These are phyloP conservation scores for Phalloptychus januarius DNA, from an alignment of 2,797 vertebrate species.

Conservation along the genomic window DNA sequence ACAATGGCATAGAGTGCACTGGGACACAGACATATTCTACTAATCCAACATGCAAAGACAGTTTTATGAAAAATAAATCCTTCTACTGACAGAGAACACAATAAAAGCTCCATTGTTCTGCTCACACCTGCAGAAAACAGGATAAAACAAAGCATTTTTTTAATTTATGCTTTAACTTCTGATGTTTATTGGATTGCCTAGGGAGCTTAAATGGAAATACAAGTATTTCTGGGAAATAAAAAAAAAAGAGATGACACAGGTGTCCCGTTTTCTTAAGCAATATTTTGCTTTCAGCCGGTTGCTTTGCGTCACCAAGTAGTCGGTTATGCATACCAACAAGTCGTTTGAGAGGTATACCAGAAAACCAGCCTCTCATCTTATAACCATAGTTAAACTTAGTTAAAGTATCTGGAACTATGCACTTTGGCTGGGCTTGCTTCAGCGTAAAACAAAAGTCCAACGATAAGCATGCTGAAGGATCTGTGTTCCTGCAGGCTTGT, in stretches of 20 bases:
- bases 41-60: slow-evolving; percentile 24
- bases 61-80: slow-evolving; percentile 42
- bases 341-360: background rate
- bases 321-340: background rate
- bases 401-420: background rate
- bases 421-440: background rate
- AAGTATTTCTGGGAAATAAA: background rate
- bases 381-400: too few relatives aligned
- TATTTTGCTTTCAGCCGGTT: background rate
- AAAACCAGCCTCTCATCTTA: background rate
- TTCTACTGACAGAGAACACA: slow-evolving; percentile 11
- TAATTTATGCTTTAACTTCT: background rate
- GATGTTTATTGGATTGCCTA: background rate
- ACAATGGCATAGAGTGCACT: slow-evolving; percentile 10
- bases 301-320: background rate
- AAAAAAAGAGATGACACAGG: background rate
- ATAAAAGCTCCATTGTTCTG: slow-evolving; percentile 16
- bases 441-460: background rate
- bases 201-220: background rate
- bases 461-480: background rate
- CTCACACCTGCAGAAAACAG: slow-evolving; percentile 6
- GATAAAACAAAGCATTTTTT: background rate
- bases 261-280: background rate
- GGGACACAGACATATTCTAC: slow-evolving; percentile 6
- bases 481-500: background rate